Conservation (phyloP, 2,113 vertebrate species). For the Engystomops pustulosus region DNA sequence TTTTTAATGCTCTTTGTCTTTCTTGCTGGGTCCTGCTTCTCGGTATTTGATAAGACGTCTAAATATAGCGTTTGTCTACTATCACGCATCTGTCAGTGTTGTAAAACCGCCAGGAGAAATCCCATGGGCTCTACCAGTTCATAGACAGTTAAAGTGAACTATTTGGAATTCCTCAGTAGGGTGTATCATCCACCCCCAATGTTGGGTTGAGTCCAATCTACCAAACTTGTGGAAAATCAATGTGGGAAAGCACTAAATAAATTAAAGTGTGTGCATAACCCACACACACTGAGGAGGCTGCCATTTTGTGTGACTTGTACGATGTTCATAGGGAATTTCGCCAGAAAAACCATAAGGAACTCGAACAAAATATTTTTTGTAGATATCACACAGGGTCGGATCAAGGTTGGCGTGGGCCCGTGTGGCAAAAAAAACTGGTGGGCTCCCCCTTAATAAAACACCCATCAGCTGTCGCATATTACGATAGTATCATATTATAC, state of each 20-base stretch:
- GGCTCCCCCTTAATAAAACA: no score
- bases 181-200: slow-evolving; percentile 23
- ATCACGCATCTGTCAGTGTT: slow-evolving; percentile 31
- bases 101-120: slow-evolving; percentile 19
- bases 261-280: neutral
- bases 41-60: slow-evolving; percentile 30
- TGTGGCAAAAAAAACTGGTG: no score
- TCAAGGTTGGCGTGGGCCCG: no score
- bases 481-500: no score
- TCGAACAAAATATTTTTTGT: no score
- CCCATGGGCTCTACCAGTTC: neutral
- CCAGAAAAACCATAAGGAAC: neutral
- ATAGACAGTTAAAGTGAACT: slow-evolving; percentile 35
- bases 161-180: slow-evolving; percentile 30
- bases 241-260: slow-evolving; percentile 22
- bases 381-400: no score
- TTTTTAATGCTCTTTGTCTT: slow-evolving; percentile 4
- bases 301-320: neutral
- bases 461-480: no score
- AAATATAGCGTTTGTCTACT: neutral
- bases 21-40: neutral
- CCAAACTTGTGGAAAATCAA: slow-evolving; percentile 4
- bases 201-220: neutral
- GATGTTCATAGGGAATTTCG: neutral
- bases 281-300: neutral